phyloP scores from a whole-genome alignment of 2,113 vertebrate genomes.

The Halcyon senegalensis region DNA sequence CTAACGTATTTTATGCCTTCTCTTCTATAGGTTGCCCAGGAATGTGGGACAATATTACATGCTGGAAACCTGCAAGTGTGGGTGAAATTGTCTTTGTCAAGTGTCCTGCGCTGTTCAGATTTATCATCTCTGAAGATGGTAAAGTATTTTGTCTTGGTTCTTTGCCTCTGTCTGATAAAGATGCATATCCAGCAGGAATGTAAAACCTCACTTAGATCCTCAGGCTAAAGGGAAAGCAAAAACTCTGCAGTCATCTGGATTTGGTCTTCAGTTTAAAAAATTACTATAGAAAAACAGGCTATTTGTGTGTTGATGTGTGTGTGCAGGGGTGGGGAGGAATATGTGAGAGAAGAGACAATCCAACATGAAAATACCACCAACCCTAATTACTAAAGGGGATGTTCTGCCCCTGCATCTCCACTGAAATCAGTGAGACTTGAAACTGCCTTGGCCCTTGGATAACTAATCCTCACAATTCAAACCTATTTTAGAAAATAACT shows the following conservation, averaged over 20 bases:
- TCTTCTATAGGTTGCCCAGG: constrained; percentile 83
- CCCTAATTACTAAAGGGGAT: neutral
- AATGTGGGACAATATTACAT: constrained; percentile 97
- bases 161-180: neutral
- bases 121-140: constrained; percentile 91
- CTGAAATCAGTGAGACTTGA: neutral
- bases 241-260: neutral
- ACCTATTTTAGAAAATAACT: neutral
- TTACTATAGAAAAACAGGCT: neutral
- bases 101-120: constrained; percentile 89
- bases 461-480: neutral
- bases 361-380: neutral
- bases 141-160: neutral
- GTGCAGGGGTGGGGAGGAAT: neutral
- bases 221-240: neutral
- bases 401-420: neutral
- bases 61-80: constrained; percentile 87
- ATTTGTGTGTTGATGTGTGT: neutral
- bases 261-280: neutral
- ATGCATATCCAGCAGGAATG: neutral
- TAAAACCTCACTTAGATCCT: neutral
- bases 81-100: constrained; percentile 88
- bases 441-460: neutral
- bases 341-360: neutral
- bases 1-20: neutral